Conservation (phyloP, 2,888 invertebrate species). For the Macrosiphum euphorbiae region DNA sequence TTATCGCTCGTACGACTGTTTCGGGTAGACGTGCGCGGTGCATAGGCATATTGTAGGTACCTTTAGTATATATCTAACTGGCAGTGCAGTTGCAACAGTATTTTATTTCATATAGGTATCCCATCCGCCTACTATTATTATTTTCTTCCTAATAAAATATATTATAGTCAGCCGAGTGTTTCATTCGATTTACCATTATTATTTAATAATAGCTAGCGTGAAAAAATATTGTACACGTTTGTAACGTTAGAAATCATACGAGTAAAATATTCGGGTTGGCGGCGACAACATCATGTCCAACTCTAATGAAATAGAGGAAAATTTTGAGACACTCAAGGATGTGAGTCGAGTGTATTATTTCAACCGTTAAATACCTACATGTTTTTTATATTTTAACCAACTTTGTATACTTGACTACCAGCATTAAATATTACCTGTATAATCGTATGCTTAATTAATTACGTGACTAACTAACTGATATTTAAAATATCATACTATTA, state of each 20-base stretch:
- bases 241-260: not conserved
- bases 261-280: not conserved
- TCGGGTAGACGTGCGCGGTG: not conserved
- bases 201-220: not conserved
- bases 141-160: not conserved
- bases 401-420: not conserved
- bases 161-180: not conserved
- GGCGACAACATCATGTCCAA: not conserved
- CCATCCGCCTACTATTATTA: not conserved
- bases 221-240: not conserved
- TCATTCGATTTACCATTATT: not conserved
- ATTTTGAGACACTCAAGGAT: not conserved
- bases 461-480: not conserved
- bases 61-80: not conserved
- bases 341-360: not conserved
- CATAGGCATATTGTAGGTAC: not conserved
- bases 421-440: not conserved
- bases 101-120: not conserved
- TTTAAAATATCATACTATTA: not conserved
- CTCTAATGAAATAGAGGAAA: not conserved
- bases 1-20: not conserved
- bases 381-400: not conserved
- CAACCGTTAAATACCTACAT: not conserved
- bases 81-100: not conserved
- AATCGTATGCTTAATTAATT: not conserved